Conservation (phyloP, 1,140 invertebrate genomes). For the Tribolium madens region DNA sequence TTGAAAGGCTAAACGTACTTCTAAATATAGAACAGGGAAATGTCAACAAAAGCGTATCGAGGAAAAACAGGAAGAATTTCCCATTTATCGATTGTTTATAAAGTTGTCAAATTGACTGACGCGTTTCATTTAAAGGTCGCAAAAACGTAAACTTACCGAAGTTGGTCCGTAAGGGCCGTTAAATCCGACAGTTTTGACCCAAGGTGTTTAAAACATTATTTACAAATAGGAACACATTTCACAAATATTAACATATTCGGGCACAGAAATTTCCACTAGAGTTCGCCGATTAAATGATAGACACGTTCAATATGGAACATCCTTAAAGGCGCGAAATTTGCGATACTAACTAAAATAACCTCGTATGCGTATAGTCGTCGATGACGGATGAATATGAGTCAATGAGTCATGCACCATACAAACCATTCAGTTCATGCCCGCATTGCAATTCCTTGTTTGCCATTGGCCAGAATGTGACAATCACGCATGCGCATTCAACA, state of each 20-base stretch:
- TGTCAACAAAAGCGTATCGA: constrained; percentile 20
- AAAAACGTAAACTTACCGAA: constrained; percentile 5
- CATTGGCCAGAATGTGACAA: constrained; percentile 42
- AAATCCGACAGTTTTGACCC: constrained; percentile 46
- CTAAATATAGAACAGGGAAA: constrained; percentile 44
- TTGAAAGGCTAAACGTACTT: constrained; percentile 37
- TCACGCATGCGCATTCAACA: constrained; percentile 24
- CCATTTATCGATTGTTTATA: constrained; percentile 23
- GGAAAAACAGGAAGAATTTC: constrained; percentile 23
- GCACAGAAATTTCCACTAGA: constrained; percentile 20
- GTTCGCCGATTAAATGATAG: not conserved
- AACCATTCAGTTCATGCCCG: constrained; percentile 51
- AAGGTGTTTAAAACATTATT: constrained; percentile 50
- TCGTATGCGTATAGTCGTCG: constrained; percentile 42
- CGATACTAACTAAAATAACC: constrained; percentile 39
- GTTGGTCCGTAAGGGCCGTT: not conserved
- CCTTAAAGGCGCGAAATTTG: constrained; percentile 33
- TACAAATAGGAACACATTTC: constrained; percentile 48
- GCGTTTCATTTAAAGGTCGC: constrained; percentile 9
- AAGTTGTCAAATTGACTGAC: not conserved
- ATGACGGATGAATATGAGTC: constrained; percentile 48
- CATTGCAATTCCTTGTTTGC: constrained; percentile 48
- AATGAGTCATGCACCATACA: constrained; percentile 44
- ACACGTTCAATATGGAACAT: constrained; percentile 31
- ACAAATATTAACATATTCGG: constrained; percentile 19